Percentiles rank a stretch among this genome's conserved stretches.
These are phyloP conservation scores for Siniperca knerii DNA, from an alignment of 2,113 vertebrate species.

Conservation along the genomic window DNA sequence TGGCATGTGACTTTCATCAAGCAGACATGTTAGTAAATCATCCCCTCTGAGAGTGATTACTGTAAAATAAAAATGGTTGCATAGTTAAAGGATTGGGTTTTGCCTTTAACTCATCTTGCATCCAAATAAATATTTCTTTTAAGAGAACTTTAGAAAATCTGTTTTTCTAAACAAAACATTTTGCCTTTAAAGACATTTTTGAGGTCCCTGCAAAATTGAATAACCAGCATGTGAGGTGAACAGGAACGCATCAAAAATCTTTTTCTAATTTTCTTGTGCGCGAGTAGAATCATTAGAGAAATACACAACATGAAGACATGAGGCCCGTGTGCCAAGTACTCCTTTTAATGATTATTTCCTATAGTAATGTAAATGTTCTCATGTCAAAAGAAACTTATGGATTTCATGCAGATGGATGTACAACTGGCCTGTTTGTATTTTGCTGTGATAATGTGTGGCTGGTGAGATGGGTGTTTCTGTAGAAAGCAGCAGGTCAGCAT, in stretches of 20 bases:
- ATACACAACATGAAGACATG: neutral
- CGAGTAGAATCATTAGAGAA: neutral
- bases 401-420: slow-evolving; percentile 52
- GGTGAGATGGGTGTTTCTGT: slow-evolving; percentile 35
- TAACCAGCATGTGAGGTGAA: neutral
- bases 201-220: neutral
- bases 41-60: slow-evolving; percentile 8
- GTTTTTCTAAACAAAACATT: neutral
- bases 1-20: slow-evolving; percentile 23
- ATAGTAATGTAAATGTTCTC: slow-evolving; percentile 53
- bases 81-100: neutral
- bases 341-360: slow-evolving; percentile 58
- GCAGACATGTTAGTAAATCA: slow-evolving; percentile 8
- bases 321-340: neutral
- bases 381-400: slow-evolving; percentile 40
- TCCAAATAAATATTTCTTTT: neutral
- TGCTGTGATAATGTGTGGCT: slow-evolving; percentile 40
- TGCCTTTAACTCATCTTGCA: neutral
- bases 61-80: neutral
- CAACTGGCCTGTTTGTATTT: slow-evolving; percentile 45
- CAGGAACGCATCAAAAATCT: neutral
- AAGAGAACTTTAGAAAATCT: neutral
- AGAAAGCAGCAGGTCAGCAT: slow-evolving; percentile 63
- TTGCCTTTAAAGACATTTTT: neutral
- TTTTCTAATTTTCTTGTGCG: neutral